Evolutionary conservation across 92 coral and sea anemone genomes (phyloP).

Genomic region (Muricea muricata): DNA sequence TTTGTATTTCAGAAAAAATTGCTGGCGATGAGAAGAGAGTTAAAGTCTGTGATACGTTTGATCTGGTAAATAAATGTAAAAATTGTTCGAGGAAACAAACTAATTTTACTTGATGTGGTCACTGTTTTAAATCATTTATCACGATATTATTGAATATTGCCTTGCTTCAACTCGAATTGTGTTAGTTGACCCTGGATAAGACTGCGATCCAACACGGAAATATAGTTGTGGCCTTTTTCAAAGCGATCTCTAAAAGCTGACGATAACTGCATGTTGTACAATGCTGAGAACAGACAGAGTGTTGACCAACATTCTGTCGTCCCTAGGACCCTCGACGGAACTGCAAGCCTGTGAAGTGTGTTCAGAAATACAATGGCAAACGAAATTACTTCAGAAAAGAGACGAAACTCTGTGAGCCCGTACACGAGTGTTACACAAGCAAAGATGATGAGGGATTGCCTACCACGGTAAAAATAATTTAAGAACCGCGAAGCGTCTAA

Average conservation of each 20-base stretch:
- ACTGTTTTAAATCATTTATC: too few relatives aligned
- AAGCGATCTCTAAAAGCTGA: too few relatives aligned
- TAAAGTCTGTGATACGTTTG: conserved; percentile 17
- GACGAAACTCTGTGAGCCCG: conserved; percentile 81
- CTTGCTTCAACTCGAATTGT: too few relatives aligned
- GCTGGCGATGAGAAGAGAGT: conserved; percentile 17
- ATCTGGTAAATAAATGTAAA: too few relatives aligned
- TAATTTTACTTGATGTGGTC: too few relatives aligned
- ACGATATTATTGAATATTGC: too few relatives aligned
- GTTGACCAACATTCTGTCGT: background rate
- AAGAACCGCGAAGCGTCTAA: too few relatives aligned
- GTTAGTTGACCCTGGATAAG: too few relatives aligned
- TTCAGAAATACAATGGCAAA: conserved; percentile 92
- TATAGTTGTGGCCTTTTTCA: too few relatives aligned
- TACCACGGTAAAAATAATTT: conserved; percentile 73
- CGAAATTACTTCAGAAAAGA: conserved; percentile 80
- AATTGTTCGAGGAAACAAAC: too few relatives aligned
- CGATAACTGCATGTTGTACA: too few relatives aligned
- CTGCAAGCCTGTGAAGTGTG: conserved; percentile 90
- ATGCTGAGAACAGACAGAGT: background rate
- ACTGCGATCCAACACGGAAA: too few relatives aligned
- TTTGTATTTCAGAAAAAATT: conserved; percentile 9
- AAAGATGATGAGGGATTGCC: conserved; percentile 78
- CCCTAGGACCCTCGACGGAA: conserved; percentile 82
- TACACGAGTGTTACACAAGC: conserved; percentile 87